A percentile compares a stretch with the other conserved stretches of the same genome.
Conservation (phyloP, 2,888 invertebrate genomes). For the Heteromyza rotundicornis region DNA sequence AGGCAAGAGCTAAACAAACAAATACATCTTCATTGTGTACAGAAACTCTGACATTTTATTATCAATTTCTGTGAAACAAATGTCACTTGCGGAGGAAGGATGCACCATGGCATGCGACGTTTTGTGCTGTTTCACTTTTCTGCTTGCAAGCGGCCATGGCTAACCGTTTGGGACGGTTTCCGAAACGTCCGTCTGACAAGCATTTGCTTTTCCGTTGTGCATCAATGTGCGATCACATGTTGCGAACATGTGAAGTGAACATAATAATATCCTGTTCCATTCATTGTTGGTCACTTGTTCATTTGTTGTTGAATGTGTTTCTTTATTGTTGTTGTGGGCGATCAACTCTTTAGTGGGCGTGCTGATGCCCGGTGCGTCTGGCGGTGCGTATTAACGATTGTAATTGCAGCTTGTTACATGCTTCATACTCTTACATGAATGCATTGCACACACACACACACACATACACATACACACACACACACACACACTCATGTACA, state of each 20-base stretch:
- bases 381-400: slow-evolving; percentile 51
- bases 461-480: slow-evolving; percentile 24
- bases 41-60: not conserved
- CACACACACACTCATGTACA: slow-evolving; percentile 6
- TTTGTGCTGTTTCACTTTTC: not conserved
- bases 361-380: slow-evolving; percentile 21
- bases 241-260: slow-evolving; percentile 52
- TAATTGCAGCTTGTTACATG: slow-evolving; percentile 52
- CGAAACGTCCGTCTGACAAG: no score
- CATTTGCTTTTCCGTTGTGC: no score
- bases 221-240: slow-evolving; percentile 49
- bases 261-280: slow-evolving; percentile 39
- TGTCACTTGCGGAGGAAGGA: not conserved
- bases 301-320: not conserved
- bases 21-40: not conserved
- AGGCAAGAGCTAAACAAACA: not conserved
- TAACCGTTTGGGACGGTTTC: no score
- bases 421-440: slow-evolving; percentile 41
- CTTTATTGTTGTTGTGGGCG: not conserved
- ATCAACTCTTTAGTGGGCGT: not conserved
- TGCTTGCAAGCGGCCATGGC: not conserved
- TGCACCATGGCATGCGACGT: not conserved
- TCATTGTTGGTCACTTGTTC: not conserved
- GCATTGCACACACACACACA: slow-evolving; percentile 34
- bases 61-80: not conserved